These are phyloP conservation scores for Spodoptera exigua DNA, from an alignment of 2,888 invertebrate genomes.

Conservation along the genomic window DNA sequence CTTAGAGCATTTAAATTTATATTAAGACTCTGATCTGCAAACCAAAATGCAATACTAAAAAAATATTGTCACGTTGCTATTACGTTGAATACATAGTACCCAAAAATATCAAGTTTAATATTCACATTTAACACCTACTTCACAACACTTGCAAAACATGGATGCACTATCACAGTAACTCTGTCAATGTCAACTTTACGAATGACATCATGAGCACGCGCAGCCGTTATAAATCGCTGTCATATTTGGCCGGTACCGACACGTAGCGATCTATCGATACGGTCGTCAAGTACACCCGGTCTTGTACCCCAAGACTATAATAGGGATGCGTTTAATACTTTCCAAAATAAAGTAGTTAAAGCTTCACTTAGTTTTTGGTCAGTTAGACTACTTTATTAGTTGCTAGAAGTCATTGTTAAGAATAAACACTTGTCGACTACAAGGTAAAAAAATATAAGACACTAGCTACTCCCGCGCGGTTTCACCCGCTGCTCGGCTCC, in stretches of 20 bases:
- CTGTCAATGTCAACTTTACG: conserved; percentile 46
- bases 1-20: no score
- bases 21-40: no score
- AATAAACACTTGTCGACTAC: no score
- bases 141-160: conserved; percentile 28
- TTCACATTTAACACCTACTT: conserved; percentile 22
- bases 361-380: no score
- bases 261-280: conserved; percentile 26
- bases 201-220: conserved; percentile 42
- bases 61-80: neutral
- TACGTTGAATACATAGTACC: neutral
- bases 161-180: conserved; percentile 19
- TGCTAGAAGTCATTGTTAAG: no score
- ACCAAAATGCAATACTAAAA: neutral
- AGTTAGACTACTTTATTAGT: no score
- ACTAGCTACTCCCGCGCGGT: no score
- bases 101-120: conserved; percentile 4
- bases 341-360: neutral
- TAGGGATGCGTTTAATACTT: conserved; percentile 2
- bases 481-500: no score
- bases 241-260: conserved; percentile 39
- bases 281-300: conserved; percentile 17
- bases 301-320: conserved; percentile 10
- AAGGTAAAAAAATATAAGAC: no score
- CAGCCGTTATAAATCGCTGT: conserved; percentile 31